Evolutionary conservation across 2,113 vertebrate species (phyloP).

Genomic region (Seriola dumerili): DNA sequence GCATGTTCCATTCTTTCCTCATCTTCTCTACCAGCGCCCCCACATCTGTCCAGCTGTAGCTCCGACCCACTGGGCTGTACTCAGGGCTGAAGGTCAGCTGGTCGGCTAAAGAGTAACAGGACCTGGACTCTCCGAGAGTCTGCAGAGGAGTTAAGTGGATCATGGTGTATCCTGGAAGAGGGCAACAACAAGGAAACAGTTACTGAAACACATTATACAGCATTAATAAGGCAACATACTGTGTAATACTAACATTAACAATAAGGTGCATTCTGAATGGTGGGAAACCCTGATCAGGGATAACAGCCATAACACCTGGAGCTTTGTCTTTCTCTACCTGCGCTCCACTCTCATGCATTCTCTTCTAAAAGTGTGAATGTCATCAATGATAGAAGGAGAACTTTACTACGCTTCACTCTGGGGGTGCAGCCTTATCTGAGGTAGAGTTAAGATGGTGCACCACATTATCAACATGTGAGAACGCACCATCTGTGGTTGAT

Average conservation of each 20-base stretch:
- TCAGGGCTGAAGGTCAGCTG: constrained; percentile 76
- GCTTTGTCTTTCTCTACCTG: too few species aligned
- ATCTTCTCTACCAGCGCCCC: constrained; percentile 71
- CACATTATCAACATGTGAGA: too few species aligned
- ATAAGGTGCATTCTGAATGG: not conserved
- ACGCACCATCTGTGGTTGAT: too few species aligned
- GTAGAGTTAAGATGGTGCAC: too few species aligned
- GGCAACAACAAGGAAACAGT: not conserved
- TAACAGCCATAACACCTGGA: too few species aligned
- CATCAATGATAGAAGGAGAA: too few species aligned
- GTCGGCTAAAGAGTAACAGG: constrained; percentile 80
- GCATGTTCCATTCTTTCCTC: constrained; percentile 73
- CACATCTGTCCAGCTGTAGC: constrained; percentile 69
- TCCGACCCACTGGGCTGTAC: constrained; percentile 63
- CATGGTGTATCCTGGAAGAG: constrained; percentile 71
- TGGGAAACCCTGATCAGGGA: too few species aligned
- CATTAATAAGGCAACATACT: not conserved
- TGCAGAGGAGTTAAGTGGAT: constrained; percentile 80
- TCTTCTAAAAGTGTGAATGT: too few species aligned
- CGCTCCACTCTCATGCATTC: too few species aligned
- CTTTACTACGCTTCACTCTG: too few species aligned
- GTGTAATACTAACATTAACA: not conserved
- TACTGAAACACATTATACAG: not conserved
- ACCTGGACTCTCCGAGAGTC: constrained; percentile 78
- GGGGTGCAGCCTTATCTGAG: too few species aligned